These are phyloP conservation scores for Vanessa tameamea DNA, from an alignment of 1,140 invertebrate genomes.

Conservation along the genomic window DNA sequence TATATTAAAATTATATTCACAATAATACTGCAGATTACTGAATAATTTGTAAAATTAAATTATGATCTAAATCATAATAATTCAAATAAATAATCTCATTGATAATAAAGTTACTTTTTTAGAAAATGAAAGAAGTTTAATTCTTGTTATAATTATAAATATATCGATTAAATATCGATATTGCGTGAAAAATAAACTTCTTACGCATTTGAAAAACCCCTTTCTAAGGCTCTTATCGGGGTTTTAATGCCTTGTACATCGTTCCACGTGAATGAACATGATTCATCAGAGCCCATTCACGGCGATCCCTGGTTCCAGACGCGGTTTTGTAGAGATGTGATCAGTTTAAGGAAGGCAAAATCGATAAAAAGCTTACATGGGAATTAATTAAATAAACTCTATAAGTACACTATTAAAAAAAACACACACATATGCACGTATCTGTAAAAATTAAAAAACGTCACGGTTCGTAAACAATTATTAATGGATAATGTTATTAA, in stretches of 20 bases:
- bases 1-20: too few relatives aligned
- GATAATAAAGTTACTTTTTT: too few relatives aligned
- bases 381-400: background rate
- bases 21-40: too few relatives aligned
- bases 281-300: slow-evolving; percentile 76
- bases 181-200: slow-evolving; percentile 20
- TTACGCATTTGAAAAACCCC: slow-evolving; percentile 29
- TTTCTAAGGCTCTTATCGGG: slow-evolving; percentile 32
- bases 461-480: too few relatives aligned
- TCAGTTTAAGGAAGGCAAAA: background rate
- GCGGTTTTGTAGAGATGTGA: slow-evolving; percentile 56
- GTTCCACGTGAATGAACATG: slow-evolving; percentile 69
- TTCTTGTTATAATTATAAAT: background rate
- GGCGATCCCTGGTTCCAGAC: slow-evolving; percentile 65
- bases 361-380: background rate
- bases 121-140: too few relatives aligned
- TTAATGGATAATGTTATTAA: too few relatives aligned
- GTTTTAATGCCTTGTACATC: slow-evolving; percentile 49
- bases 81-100: too few relatives aligned
- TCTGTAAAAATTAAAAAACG: too few relatives aligned
- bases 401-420: background rate
- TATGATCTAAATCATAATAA: too few relatives aligned
- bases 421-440: too few relatives aligned
- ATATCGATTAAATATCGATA: slow-evolving; percentile 13
- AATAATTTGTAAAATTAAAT: too few relatives aligned